Percentiles rank a stretch among this genome's conserved stretches.
Evolutionary conservation across 2,113 vertebrate species (phyloP).

Genomic region (Columbina picui): DNA sequence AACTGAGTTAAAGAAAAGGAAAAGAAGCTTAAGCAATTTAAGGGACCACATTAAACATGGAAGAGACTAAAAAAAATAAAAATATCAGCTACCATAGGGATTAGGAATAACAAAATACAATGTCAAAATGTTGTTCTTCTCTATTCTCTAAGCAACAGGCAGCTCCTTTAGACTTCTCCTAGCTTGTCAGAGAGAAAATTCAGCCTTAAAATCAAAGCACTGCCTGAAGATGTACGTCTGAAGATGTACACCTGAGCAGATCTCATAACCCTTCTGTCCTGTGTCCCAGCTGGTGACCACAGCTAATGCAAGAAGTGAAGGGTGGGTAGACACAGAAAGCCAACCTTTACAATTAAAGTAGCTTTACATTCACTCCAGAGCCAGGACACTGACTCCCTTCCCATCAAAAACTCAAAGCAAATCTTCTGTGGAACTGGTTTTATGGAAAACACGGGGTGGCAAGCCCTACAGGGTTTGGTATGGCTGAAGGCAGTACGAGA

Average conservation of each 20-base stretch:
- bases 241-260: not conserved
- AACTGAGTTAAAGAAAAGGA: conserved; percentile 14
- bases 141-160: conserved; percentile 5
- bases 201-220: not conserved
- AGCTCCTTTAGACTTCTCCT: not conserved
- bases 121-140: not conserved
- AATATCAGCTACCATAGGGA: not conserved
- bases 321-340: not conserved
- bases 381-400: not conserved
- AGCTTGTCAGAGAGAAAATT: not conserved
- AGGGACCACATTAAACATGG: conserved; percentile 2
- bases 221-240: not conserved
- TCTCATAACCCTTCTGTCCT: not conserved
- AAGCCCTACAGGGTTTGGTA: not conserved
- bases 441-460: fast-evolving
- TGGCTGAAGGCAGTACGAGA: not conserved
- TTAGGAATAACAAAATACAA: not conserved
- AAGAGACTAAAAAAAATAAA: not conserved
- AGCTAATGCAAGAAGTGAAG: not conserved
- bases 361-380: not conserved
- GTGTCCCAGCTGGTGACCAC: not conserved
- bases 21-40: conserved; percentile 16
- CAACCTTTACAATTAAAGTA: not conserved
- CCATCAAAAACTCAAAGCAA: not conserved
- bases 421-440: not conserved